Conservation (phyloP, 2,797 vertebrate genomes). For the Echiichthys vipera region DNA sequence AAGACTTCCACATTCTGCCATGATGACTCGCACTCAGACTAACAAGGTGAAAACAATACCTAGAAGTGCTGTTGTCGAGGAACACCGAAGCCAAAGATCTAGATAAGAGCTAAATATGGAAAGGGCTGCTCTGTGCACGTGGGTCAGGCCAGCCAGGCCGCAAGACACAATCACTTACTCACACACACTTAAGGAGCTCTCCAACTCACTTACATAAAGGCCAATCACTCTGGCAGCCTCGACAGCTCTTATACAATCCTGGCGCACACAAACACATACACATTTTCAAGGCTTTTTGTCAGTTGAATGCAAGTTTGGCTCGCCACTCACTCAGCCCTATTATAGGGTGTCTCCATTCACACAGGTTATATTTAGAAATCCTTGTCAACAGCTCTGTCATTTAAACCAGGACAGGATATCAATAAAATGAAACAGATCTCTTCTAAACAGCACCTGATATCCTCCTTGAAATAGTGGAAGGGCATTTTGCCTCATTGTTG, state of each 20-base stretch:
- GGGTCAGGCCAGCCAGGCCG: constrained; percentile 14
- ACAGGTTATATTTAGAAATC: constrained; percentile 66
- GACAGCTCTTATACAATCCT: constrained; percentile 47
- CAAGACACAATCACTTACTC: constrained; percentile 39
- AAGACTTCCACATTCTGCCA: too few species aligned
- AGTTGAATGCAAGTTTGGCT: constrained; percentile 37
- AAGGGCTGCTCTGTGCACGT: not conserved
- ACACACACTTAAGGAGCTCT: constrained; percentile 45
- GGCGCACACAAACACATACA: constrained; percentile 38
- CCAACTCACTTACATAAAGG: constrained; percentile 50
- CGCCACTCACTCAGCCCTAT: constrained; percentile 26
- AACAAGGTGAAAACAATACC: too few species aligned
- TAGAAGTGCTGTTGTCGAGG: too few species aligned
- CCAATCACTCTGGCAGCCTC: constrained; percentile 49
- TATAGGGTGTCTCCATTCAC: constrained; percentile 48
- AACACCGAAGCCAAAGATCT: not conserved
- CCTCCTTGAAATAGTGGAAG: constrained; percentile 52
- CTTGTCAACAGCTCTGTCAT: constrained; percentile 60
- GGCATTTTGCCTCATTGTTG: constrained; percentile 25
- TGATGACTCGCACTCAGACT: too few species aligned
- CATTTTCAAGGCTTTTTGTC: constrained; percentile 17
- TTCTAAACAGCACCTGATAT: constrained; percentile 58
- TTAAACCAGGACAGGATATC: constrained; percentile 64
- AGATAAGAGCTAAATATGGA: constrained; percentile 1
- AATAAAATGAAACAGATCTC: constrained; percentile 46